phyloP scores from a whole-genome alignment of 2,797 vertebrate genomes.

The Enteromius fasciolatus region DNA sequence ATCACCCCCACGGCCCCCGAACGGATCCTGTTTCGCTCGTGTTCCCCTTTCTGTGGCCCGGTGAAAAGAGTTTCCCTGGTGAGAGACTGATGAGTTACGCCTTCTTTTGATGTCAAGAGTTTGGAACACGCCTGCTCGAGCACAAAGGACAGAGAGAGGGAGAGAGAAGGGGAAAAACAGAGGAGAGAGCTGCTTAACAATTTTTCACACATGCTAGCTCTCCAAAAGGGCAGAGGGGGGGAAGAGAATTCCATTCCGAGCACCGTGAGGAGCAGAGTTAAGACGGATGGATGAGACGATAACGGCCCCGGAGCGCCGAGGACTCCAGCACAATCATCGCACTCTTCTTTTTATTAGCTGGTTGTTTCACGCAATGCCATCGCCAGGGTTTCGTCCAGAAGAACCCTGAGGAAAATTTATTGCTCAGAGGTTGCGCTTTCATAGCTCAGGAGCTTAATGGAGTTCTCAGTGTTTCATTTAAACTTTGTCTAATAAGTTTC shows the following conservation, averaged over 20 bases:
- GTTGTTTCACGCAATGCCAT: conserved; percentile 46
- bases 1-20: conserved; percentile 39
- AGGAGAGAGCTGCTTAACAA: conserved; percentile 36
- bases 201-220: conserved; percentile 31
- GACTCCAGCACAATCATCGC: conserved; percentile 27
- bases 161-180: conserved; percentile 14
- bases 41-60: conserved; percentile 65
- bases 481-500: conserved; percentile 2
- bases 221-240: conserved; percentile 31
- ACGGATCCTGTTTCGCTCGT: conserved; percentile 47
- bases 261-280: conserved; percentile 35
- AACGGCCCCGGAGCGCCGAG: conserved; percentile 32
- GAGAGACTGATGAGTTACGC: conserved; percentile 80
- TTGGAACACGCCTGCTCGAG: conserved; percentile 74
- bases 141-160: conserved; percentile 71
- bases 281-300: conserved; percentile 42
- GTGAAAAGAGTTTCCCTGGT: conserved; percentile 74
- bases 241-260: conserved; percentile 28
- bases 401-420: conserved; percentile 15
- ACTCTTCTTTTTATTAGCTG: conserved; percentile 47
- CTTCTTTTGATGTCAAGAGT: conserved; percentile 81
- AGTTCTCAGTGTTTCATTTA: conserved; percentile 5
- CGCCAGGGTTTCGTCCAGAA: conserved; percentile 14
- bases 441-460: conserved; percentile 4
- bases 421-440: conserved; percentile 1